A percentile compares a stretch with the other conserved stretches of the same genome.
phyloP scores from a whole-genome alignment of 2,797 vertebrate genomes.

The Pelobates cultripes region DNA sequence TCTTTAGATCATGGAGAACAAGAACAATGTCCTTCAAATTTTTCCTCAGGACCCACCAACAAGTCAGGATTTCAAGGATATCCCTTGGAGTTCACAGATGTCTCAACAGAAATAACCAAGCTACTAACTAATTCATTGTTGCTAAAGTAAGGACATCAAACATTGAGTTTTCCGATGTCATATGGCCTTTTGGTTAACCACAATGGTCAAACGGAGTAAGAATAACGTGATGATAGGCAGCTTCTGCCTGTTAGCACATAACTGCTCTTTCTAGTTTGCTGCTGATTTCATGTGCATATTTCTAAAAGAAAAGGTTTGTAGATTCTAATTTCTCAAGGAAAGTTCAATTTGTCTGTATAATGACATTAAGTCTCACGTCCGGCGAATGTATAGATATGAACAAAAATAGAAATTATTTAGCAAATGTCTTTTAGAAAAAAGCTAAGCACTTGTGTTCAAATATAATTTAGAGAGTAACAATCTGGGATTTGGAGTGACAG shows the following conservation, averaged over 20 bases:
- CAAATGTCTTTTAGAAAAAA: neutral
- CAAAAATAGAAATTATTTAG: slow-evolving; percentile 9
- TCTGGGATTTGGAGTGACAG: slow-evolving; percentile 8
- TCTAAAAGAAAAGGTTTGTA: neutral
- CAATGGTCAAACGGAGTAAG: too few relatives aligned
- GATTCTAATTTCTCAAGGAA: slow-evolving; percentile 6
- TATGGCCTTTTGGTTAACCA: too few relatives aligned
- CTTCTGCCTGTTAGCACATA: neutral
- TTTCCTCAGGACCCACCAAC: too few relatives aligned
- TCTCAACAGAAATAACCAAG: too few relatives aligned
- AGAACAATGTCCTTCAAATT: too few relatives aligned
- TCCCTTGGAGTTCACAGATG: too few relatives aligned
- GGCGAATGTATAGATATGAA: neutral
- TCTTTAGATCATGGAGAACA: too few relatives aligned
- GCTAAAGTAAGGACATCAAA: too few relatives aligned
- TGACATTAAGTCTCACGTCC: slow-evolving; percentile 18
- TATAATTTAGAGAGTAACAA: slow-evolving; percentile 5
- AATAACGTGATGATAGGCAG: too few relatives aligned
- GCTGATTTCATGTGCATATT: neutral
- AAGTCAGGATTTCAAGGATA: too few relatives aligned
- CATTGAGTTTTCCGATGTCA: too few relatives aligned
- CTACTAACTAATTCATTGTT: too few relatives aligned
- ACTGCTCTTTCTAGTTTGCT: neutral
- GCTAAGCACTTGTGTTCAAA: neutral
- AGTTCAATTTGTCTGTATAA: slow-evolving; percentile 7